Evolutionary conservation across 2,113 vertebrate genomes (phyloP).

Genomic region (Chinchilla lanigera): DNA sequence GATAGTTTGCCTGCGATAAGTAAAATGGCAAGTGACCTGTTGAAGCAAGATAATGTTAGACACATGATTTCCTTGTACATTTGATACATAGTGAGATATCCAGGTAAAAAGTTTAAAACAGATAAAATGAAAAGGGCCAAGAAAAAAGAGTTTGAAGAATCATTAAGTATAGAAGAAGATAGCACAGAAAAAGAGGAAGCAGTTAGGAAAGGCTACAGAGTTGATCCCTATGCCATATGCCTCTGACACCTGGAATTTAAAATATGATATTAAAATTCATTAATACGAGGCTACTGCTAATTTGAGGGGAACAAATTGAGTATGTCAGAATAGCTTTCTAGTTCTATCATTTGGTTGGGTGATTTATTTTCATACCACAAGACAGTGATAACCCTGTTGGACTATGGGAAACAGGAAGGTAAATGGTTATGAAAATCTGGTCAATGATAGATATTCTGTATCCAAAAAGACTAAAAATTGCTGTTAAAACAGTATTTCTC

Average conservation of each 20-base stretch:
- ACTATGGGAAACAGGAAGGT: neutral
- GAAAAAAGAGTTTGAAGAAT: neutral
- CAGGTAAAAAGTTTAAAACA: neutral
- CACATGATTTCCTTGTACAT: conserved; percentile 14
- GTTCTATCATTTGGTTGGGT: conserved; percentile 17
- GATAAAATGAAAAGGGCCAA: neutral
- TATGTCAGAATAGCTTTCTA: conserved; percentile 49
- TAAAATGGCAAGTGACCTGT: neutral
- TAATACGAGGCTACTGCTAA: neutral
- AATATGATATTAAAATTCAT: conserved; percentile 3
- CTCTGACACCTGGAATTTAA: conserved; percentile 42
- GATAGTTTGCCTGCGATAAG: neutral
- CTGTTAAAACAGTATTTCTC: neutral
- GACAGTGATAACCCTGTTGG: neutral
- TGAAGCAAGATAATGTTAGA: conserved; percentile 18
- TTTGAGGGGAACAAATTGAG: conserved; percentile 21
- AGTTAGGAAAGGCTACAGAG: neutral
- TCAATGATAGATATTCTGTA: conserved; percentile 10
- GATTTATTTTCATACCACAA: conserved; percentile 30
- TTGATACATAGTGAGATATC: neutral
- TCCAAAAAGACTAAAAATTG: conserved; percentile 53
- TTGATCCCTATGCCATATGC: neutral
- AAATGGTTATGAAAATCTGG: conserved; percentile 23
- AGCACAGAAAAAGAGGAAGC: neutral
- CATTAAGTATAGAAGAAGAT: neutral